Evolutionary conservation across 2,113 vertebrate species (phyloP).

Genomic region (Tor tambroides): DNA sequence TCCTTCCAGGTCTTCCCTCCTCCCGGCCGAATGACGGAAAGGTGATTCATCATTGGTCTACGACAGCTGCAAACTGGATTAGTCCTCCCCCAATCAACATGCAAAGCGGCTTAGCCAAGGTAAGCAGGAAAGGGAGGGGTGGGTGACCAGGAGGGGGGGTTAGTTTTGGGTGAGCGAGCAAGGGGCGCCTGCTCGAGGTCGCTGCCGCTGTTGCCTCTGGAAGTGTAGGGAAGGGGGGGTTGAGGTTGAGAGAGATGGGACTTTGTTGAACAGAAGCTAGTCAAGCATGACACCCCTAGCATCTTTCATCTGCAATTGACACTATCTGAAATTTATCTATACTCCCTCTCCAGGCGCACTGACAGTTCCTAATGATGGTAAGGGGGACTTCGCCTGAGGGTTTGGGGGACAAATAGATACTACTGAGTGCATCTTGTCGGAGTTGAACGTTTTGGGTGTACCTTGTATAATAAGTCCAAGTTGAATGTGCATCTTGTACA

Average conservation of each 20-base stretch:
- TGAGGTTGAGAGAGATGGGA: conserved; percentile 70
- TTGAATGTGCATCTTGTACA: conserved; percentile 69
- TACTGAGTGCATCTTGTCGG: conserved; percentile 66
- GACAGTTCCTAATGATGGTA: conserved; percentile 79
- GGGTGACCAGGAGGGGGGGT: conserved; percentile 35
- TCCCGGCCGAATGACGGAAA: conserved; percentile 95
- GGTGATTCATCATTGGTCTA: conserved; percentile 99
- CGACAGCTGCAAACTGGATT: conserved; percentile 99
- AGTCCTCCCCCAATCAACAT: conserved; percentile 94
- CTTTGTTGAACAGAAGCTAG: conserved; percentile 78
- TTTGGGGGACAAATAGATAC: conserved; percentile 13
- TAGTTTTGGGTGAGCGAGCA: conserved; percentile 64
- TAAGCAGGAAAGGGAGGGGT: conserved; percentile 79
- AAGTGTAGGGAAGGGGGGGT: conserved; percentile 64
- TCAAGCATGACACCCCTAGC: conserved; percentile 76
- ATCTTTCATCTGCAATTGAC: conserved; percentile 82
- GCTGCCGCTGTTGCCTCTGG: conserved; percentile 45
- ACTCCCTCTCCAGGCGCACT: conserved; percentile 71
- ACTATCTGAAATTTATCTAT: conserved; percentile 78
- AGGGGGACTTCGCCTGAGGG: conserved; percentile 66
- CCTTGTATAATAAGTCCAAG: neutral
- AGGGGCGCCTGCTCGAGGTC: conserved; percentile 50
- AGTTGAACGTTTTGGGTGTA: conserved; percentile 53
- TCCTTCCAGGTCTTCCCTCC: conserved; percentile 91
- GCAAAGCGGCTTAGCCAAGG: conserved; percentile 84